Conservation (phyloP, 2,888 invertebrate species). For the Cheilosia vulpina region DNA sequence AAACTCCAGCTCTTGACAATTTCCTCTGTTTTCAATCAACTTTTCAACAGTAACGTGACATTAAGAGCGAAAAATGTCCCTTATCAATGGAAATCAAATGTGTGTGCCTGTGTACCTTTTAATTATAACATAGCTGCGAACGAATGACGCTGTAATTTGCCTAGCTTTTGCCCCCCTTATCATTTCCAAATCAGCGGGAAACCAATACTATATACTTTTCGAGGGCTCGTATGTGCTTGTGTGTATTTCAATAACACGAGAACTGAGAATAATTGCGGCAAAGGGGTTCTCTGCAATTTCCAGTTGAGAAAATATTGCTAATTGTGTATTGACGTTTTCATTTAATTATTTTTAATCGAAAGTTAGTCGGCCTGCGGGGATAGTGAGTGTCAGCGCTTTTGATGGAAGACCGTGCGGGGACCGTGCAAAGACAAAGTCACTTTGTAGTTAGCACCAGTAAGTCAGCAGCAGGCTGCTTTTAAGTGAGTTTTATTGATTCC, state of each 20-base stretch:
- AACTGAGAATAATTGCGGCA: constrained; percentile 26
- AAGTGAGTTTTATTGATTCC: too few relatives aligned
- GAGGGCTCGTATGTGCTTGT: background rate
- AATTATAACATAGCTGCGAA: constrained; percentile 53
- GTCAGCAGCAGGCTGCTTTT: too few relatives aligned
- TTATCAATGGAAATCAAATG: constrained; percentile 61
- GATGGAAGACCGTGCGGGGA: too few relatives aligned
- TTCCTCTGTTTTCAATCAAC: background rate
- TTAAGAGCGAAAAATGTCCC: constrained; percentile 31
- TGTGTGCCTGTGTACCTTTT: constrained; percentile 53
- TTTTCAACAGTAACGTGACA: constrained; percentile 26
- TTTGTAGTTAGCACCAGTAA: too few relatives aligned
- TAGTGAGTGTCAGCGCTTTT: background rate
- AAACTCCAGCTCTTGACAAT: constrained; percentile 25
- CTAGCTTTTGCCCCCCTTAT: constrained; percentile 39
- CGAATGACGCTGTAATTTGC: constrained; percentile 46
- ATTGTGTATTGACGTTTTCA: constrained; percentile 60
- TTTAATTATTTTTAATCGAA: constrained; percentile 28
- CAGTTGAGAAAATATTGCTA: constrained; percentile 35
- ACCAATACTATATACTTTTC: background rate
- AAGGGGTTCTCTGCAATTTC: constrained; percentile 25
- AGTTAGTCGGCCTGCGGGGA: background rate
- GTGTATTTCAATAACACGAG: background rate
- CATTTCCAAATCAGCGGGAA: constrained; percentile 56
- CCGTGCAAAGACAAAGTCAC: too few relatives aligned